Base-by-base conservation (phyloP, 2,113 vertebrate genomes). In the Phoenicopterus ruber region DNA sequence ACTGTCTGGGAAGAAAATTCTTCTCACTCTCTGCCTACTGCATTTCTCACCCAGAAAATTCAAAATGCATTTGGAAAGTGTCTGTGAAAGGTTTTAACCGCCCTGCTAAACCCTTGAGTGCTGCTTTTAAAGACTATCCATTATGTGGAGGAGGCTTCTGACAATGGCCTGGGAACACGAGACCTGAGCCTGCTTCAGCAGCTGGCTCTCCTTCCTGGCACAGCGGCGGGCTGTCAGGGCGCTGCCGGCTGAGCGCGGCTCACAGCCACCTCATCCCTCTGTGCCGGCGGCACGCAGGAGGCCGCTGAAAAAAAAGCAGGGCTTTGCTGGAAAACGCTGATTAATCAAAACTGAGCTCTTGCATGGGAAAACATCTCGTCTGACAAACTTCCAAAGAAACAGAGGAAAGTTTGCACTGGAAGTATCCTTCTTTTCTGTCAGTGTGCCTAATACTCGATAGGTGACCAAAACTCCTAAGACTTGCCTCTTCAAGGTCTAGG, bases 151-250 rank as follows among this genome's bases (percentile, higher is more conserved):
- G 87, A 94, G 89, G 61, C 73, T 94, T 46, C 89, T 94, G 73
- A 85, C 86, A 79, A 34, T 72, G 77, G 81, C 89, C 87, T 96
- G 94, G 91, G 93, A 97, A 96, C 86, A 14, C 5, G 72, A 93
- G 93, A 67, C 42, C 81, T 36, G 87, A 57, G 91, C n/a, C 47
- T 85, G 81, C 62, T 17, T 63, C 78, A 89, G 94, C 96, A 97
- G 96, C 96, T 97, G 96, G 93, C 84, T 96, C 62, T 89, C 93
- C 96, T 96, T 97, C 70, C 66, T 95, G 94, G 93, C 96, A 85
- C 94, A 93, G 84, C 20, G 0, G 58, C 72, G 20, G 59, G 86
- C 95, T 94, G 96, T 93, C 96, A 93, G n/a, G 1, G 2, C 0
- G 2, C 82, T 26, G 88, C 85, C 0, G 24, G 31, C 86, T 8